Evolutionary conservation across 30 jellyfish, hydroid and myxozoan species (phyloP), one percentile per base, ranked within the genome.

Genomic region (Cassiopea xamachana): DNA sequence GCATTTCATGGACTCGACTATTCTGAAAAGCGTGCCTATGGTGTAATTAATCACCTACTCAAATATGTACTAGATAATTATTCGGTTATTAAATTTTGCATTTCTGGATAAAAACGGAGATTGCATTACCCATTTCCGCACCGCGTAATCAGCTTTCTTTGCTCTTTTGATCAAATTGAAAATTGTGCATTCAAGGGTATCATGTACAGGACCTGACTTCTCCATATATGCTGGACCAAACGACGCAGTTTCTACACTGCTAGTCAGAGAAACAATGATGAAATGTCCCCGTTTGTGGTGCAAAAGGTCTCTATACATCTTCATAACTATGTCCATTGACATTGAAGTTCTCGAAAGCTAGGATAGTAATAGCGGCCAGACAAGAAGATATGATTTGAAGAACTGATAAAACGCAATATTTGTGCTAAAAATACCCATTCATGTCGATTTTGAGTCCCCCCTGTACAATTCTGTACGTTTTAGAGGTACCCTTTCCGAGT

Each of bases 101-200:
- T 75, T 64, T 75, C 46, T 16, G 61, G 70, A 46, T 75, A 75
- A 75, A 75, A 46, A 49, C 48, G 43, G 19, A 59, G 68, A 75
- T 39, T 75, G 14, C 69, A 39, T 73, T 75, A 10, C 19, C 84
- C 46, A 39, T 75, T 75, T 75, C 84, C 84, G 84, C 46, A 46
- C 84, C 84, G 84, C 68, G 62, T 45, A 46, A 75, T 51, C 69
- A 75, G 84, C 84, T 75, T 75, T 75, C 46, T 43, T 75, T 75
- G 84, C 84, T 75, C 84, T 39, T 75, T 75, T 75, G 84, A 75
- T 46, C 84, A 39, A 13, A 46, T 13, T 6, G 74, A 2, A 64
- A 17, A 64, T 2, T 55, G 12, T 55, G 64, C 7, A 55, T 10
- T 55, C 12, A 27, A 3, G 0, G 64, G 0, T 55, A 3, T 55